Percentiles rank a stretch among this genome's conserved stretches.
phyloP scores from a whole-genome alignment of 2,113 vertebrate genomes.

The Varanus salvator region DNA sequence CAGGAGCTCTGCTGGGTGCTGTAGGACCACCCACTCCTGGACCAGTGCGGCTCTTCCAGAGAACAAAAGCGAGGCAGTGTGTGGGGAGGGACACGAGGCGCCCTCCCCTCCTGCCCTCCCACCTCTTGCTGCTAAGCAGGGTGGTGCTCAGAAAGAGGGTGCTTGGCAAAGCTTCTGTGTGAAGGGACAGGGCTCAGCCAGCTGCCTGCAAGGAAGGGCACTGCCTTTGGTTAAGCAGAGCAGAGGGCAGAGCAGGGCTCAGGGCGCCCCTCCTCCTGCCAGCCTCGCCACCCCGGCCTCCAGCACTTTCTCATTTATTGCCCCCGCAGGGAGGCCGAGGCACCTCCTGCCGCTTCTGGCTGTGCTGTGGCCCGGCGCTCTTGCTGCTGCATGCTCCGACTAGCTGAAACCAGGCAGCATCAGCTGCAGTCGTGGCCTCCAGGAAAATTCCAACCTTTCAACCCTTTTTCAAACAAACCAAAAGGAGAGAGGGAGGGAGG shows the following conservation, averaged over 20 bases:
- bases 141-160: no score
- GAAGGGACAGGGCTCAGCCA: background rate
- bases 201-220: no score
- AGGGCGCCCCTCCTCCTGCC: background rate
- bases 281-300: background rate
- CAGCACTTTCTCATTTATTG: background rate
- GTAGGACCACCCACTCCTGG: background rate
- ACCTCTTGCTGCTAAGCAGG: background rate
- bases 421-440: background rate
- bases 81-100: background rate
- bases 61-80: no score
- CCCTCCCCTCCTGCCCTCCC: background rate
- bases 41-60: background rate
- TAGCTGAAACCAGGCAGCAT: background rate
- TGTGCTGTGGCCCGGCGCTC: background rate
- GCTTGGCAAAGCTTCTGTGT: background rate
- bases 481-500: background rate
- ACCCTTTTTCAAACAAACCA: background rate
- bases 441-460: background rate
- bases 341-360: background rate
- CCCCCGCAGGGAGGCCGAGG: background rate
- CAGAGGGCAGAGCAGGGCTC: background rate
- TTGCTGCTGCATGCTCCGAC: background rate
- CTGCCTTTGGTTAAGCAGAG: no score
- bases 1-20: background rate